A percentile compares a stretch with the other conserved stretches of the same genome.
Conservation (phyloP, 2,797 vertebrate genomes). For the Enteromius unitaeniatus region DNA sequence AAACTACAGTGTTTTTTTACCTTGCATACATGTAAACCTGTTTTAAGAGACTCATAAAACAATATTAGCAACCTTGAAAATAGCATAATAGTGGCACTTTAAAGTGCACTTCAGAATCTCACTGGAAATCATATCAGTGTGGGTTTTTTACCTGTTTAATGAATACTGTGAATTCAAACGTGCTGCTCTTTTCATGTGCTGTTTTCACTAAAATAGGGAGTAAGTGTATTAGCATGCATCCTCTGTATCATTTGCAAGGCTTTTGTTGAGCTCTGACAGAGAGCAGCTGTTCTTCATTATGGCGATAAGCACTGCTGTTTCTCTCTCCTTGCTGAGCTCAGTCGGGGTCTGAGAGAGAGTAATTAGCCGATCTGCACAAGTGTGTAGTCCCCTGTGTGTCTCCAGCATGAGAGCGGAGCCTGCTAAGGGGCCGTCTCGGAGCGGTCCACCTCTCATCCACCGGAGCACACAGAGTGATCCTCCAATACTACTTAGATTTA, state of each 20-base stretch:
- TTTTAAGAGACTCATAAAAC: no score
- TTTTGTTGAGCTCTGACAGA: constrained; percentile 23
- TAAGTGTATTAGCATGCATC: neutral
- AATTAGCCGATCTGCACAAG: constrained; percentile 46
- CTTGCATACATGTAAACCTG: no score
- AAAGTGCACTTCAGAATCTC: no score
- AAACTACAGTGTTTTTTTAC: no score
- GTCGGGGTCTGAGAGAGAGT: constrained; percentile 37
- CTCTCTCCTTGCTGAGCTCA: constrained; percentile 51
- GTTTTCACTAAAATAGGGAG: neutral
- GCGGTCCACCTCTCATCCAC: neutral
- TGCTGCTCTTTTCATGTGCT: neutral
- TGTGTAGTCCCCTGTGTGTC: constrained; percentile 20
- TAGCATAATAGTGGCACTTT: no score
- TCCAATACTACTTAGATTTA: no score
- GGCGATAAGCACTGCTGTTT: constrained; percentile 44
- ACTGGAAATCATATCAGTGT: no score
- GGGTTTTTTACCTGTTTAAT: no score
- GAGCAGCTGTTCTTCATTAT: constrained; percentile 59
- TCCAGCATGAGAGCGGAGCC: constrained; percentile 32
- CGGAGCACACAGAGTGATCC: no score
- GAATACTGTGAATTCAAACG: neutral
- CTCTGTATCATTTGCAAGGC: neutral
- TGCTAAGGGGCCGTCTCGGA: neutral
- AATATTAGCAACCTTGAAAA: no score